A percentile compares a stretch with the other conserved stretches of the same genome.
Evolutionary conservation across 2,888 invertebrate species (phyloP).

Genomic region (Ceraclea dissimilis): DNA sequence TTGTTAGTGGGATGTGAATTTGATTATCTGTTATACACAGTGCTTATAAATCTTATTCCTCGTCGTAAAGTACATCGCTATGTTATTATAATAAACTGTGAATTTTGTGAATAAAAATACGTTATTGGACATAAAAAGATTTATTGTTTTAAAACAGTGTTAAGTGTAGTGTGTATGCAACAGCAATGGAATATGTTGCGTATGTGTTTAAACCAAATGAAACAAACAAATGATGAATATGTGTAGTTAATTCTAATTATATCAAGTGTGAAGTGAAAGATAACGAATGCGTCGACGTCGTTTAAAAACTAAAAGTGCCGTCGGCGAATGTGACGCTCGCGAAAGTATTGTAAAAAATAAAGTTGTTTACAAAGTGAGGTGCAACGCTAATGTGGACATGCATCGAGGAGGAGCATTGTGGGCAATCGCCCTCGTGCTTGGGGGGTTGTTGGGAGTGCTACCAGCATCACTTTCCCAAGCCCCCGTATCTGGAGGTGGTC

Average conservation of each 20-base stretch:
- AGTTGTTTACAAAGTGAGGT: slow-evolving; percentile 6
- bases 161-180: slow-evolving; percentile 1
- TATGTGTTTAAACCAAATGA: slow-evolving; percentile 5
- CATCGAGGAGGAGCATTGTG: slow-evolving; percentile 13
- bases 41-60: not conserved
- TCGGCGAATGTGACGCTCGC: not conserved
- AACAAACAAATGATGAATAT: not conserved
- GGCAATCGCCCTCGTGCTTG: slow-evolving; percentile 35
- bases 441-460: slow-evolving; percentile 40
- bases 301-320: slow-evolving; percentile 2
- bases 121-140: not conserved
- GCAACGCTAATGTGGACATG: slow-evolving; percentile 14
- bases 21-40: slow-evolving; percentile 5
- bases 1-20: slow-evolving; percentile 1
- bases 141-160: not conserved
- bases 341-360: not conserved
- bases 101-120: not conserved
- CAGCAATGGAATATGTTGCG: slow-evolving; percentile 16
- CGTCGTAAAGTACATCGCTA: not conserved
- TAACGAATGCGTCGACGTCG: slow-evolving; percentile 11
- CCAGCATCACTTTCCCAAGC: slow-evolving; percentile 40
- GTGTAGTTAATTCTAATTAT: slow-evolving; percentile 4
- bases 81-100: not conserved
- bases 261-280: slow-evolving; percentile 6
- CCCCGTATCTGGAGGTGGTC: slow-evolving; percentile 41